Percentiles rank a stretch among this genome's conserved stretches.
Conservation (phyloP, 2,888 invertebrate species). For the Perizoma affinitatum region DNA sequence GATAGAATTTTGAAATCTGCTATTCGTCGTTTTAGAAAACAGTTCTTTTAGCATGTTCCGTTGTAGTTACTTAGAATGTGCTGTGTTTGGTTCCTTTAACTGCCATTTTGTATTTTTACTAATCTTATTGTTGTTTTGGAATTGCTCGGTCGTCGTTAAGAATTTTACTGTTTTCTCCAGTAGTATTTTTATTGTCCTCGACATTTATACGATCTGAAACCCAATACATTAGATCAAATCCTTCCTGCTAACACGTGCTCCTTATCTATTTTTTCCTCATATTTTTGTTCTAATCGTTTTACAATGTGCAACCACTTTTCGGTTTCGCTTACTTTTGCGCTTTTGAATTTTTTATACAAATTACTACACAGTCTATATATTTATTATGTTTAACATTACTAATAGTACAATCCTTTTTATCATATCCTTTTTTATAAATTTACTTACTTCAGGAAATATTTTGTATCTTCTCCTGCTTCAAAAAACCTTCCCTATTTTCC, state of each 20-base stretch:
- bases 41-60: slow-evolving; percentile 45
- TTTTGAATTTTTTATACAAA: too few species aligned
- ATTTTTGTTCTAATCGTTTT: too few species aligned
- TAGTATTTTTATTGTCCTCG: background rate
- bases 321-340: too few species aligned
- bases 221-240: slow-evolving; percentile 12
- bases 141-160: slow-evolving; percentile 40
- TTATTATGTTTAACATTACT: too few species aligned
- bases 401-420: too few species aligned
- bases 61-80: slow-evolving; percentile 42
- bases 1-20: background rate
- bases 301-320: too few species aligned
- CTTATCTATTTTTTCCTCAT: background rate
- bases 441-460: too few species aligned
- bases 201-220: background rate
- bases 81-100: slow-evolving; percentile 46
- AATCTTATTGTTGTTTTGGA: slow-evolving; percentile 33
- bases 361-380: too few species aligned
- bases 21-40: slow-evolving; percentile 26
- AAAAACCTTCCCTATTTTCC: too few species aligned
- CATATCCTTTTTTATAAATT: too few species aligned
- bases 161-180: background rate
- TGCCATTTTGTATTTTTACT: slow-evolving; percentile 50
- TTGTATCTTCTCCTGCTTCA: too few species aligned
- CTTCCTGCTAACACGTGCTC: background rate